Evolutionary conservation across 1,140 invertebrate genomes (phyloP), one percentile per base, ranked within the genome.

Genomic region (Hypothenemus hampei): DNA sequence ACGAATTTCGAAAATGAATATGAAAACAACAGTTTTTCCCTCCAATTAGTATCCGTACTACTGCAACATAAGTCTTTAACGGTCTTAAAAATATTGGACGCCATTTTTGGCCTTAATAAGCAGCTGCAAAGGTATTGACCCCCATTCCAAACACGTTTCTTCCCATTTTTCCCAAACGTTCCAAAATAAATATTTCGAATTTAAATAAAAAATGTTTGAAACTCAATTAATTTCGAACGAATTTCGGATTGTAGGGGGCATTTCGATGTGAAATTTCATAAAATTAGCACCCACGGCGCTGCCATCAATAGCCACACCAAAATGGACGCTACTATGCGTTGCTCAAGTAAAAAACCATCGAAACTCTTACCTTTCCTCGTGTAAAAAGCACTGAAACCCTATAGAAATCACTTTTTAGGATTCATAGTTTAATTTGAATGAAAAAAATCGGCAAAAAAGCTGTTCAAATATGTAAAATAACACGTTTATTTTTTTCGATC

Each of bases 261-360:
- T 81, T 79, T 81, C 75, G 71, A 77, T 64, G 78, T 80, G n/a
- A 81, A 82, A 80, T 79, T 81, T 79, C 79, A 72, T 67, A 74
- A 80, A 81, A 80, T 80, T 79, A 81, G 79, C 80, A 81, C 79
- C 71, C 78, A 78, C 77, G 79, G 81, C 81, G 81, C 81, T 81
- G 81, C 77, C 78, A 80, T 80, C 80, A 81, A 80, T 76, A 39
- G 5, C 21, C 26, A 31, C n/a, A 46, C 10, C 33, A 79, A 59
- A 44, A 57, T 80, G 78, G 77, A 72, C 10, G 41, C 26, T 16
- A 11, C 6, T n/a, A 21, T 24, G 18, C 15, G 5, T 24, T 45
- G 16, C 16, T 20, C 11, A 8, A 3, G 20, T 26, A 4, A 44
- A 37, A n/a, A 20, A 10, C 33, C 7, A n/a, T 29, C 43, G 5